phyloP scores from a whole-genome alignment of 37 sponge, comb jelly and placozoan species.

The Crambe crambe region DNA sequence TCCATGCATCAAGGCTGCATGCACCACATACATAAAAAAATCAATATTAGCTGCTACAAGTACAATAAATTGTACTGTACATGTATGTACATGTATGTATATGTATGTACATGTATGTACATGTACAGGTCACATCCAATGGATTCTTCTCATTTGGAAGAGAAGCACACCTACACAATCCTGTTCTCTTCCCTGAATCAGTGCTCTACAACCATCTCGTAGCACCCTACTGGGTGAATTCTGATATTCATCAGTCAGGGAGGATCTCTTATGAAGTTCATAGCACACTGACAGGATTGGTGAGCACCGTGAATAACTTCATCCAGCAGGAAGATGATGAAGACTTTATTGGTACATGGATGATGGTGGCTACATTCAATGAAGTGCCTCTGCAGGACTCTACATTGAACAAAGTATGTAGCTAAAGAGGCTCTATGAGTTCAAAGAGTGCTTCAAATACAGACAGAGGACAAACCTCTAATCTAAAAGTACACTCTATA shows the following conservation, averaged over 20 bases:
- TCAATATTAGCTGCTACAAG: too few relatives aligned
- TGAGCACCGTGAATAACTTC: slow-evolving; percentile 8
- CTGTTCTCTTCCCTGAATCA: slow-evolving; percentile 22
- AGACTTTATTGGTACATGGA: slow-evolving; percentile 30
- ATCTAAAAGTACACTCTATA: too few relatives aligned
- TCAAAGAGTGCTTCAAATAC: too few relatives aligned
- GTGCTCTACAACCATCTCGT: slow-evolving; percentile 13
- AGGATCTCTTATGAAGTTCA: slow-evolving; percentile 30
- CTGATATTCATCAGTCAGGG: slow-evolving; percentile 14
- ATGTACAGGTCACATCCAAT: slow-evolving; percentile 17
- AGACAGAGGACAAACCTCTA: too few relatives aligned
- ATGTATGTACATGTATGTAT: too few relatives aligned
- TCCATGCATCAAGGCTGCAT: slow-evolving; percentile 4
- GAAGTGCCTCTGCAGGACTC: slow-evolving; percentile 6
- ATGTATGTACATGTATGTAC: too few relatives aligned
- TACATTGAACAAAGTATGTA: neutral
- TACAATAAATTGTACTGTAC: too few relatives aligned
- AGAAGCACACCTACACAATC: neutral
- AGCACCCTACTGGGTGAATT: slow-evolving; percentile 28
- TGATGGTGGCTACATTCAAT: slow-evolving; percentile 13
- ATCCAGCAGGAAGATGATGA: slow-evolving; percentile 3
- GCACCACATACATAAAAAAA: too few relatives aligned
- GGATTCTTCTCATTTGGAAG: slow-evolving; percentile 32
- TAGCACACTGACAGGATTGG: neutral
- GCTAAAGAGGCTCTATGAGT: neutral